A percentile compares a stretch with the other conserved stretches of the same genome.
Evolutionary conservation across 1,140 invertebrate species (phyloP).

Genomic region (Leptinotarsa defecta): DNA sequence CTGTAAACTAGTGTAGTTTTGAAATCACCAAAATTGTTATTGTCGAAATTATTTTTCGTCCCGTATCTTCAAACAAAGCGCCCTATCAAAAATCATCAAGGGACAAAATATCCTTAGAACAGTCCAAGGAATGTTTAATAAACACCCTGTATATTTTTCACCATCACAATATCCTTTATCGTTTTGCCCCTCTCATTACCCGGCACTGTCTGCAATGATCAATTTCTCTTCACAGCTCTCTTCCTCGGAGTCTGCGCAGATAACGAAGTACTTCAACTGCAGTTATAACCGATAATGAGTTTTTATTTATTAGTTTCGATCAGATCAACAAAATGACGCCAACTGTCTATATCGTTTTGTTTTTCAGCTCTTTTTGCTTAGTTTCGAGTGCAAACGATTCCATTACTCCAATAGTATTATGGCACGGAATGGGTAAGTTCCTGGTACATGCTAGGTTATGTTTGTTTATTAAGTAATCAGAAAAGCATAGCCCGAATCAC

Average conservation of each 20-base stretch:
- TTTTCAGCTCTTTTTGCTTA: conserved; percentile 3
- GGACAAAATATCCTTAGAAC: too few relatives aligned
- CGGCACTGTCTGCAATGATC: neutral
- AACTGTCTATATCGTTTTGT: neutral
- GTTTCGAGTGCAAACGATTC: neutral
- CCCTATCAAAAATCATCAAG: too few relatives aligned
- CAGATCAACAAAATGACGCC: conserved; percentile 12
- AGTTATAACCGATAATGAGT: neutral
- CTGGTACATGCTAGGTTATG: neutral
- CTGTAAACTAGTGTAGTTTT: too few relatives aligned
- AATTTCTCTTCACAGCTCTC: conserved; percentile 8
- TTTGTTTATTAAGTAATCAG: neutral
- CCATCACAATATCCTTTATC: too few relatives aligned
- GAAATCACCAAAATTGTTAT: too few relatives aligned
- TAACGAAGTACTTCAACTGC: neutral
- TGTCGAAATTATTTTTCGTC: too few relatives aligned
- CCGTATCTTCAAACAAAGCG: too few relatives aligned
- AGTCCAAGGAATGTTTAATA: too few relatives aligned
- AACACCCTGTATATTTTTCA: too few relatives aligned
- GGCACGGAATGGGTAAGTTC: conserved; percentile 80
- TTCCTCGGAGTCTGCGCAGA: neutral
- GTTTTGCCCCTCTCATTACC: neutral
- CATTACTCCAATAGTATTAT: conserved; percentile 69
- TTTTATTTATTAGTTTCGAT: neutral
- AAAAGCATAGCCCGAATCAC: neutral